Evolutionary conservation across 2,888 invertebrate genomes (phyloP).

Genomic region (Lycocerus yunnanus): DNA sequence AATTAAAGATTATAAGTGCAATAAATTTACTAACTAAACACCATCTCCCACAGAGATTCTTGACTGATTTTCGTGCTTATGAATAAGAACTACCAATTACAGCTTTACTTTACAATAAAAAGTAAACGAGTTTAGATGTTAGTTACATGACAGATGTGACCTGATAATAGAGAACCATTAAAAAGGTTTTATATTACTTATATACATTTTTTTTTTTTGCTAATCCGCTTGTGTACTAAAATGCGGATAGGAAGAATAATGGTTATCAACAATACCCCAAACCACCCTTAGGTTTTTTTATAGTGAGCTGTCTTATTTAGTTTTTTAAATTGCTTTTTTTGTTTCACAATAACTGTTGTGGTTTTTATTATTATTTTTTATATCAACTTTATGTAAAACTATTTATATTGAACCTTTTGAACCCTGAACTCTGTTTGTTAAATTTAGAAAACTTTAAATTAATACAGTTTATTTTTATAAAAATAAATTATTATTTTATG

Average conservation of each 20-base stretch:
- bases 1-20: neutral
- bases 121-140: slow-evolving; percentile 36
- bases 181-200: slow-evolving; percentile 36
- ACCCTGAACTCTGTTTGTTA: neutral
- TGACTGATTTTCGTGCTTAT: slow-evolving; percentile 39
- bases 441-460: too few species aligned
- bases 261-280: slow-evolving; percentile 11
- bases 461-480: neutral
- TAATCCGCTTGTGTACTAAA: slow-evolving; percentile 32
- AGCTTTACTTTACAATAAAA: slow-evolving; percentile 37
- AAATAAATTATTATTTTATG: too few species aligned
- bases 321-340: neutral
- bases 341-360: neutral
- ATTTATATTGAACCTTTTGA: neutral
- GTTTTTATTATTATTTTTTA: neutral
- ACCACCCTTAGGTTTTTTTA: slow-evolving; percentile 12
- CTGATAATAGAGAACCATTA: slow-evolving; percentile 42
- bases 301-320: neutral
- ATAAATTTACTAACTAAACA: slow-evolving; percentile 21
- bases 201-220: slow-evolving; percentile 40
- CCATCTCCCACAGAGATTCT: slow-evolving; percentile 35
- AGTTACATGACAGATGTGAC: slow-evolving; percentile 44
- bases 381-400: neutral
- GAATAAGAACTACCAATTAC: slow-evolving; percentile 41
- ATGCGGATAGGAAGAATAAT: slow-evolving; percentile 18